phyloP scores from a whole-genome alignment of 2,797 vertebrate species.

The Malurus leucopterus region DNA sequence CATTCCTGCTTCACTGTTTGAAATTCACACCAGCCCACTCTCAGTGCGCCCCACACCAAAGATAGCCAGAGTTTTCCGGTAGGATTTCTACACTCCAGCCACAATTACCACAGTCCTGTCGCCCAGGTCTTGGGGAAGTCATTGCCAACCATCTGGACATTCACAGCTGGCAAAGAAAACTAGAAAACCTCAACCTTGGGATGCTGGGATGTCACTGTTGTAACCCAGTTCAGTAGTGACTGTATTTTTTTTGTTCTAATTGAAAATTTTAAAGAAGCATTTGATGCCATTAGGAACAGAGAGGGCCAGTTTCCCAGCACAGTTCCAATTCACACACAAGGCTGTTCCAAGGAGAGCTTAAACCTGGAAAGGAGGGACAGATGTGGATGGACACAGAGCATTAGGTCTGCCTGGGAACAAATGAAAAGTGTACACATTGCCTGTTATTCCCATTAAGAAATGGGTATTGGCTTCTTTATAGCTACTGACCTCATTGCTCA shows the following conservation, averaged over 20 bases:
- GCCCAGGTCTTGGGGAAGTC: not conserved
- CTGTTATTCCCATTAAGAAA: not conserved
- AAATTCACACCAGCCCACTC: not conserved
- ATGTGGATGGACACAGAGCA: not conserved
- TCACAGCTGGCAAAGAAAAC: not conserved
- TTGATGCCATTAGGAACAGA: not conserved
- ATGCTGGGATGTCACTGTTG: not conserved
- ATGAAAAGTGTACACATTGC: not conserved
- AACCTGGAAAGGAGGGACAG: not conserved
- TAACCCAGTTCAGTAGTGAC: not conserved
- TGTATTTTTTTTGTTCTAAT: not conserved
- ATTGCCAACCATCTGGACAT: not conserved
- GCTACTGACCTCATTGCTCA: not conserved
- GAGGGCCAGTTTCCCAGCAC: not conserved
- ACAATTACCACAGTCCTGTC: not conserved
- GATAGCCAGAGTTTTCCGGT: not conserved
- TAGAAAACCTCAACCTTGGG: not conserved
- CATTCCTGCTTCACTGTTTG: not conserved
- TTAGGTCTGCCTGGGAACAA: conserved; percentile 4
- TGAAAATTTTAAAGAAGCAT: not conserved
- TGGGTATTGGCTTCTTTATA: not conserved
- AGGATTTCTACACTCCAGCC: not conserved
- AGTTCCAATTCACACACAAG: not conserved
- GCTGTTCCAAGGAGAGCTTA: not conserved
- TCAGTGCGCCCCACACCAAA: not conserved